phyloP scores from a whole-genome alignment of 30 jellyfish, hydroid and myxozoan species.

The Morbakka virulenta region DNA sequence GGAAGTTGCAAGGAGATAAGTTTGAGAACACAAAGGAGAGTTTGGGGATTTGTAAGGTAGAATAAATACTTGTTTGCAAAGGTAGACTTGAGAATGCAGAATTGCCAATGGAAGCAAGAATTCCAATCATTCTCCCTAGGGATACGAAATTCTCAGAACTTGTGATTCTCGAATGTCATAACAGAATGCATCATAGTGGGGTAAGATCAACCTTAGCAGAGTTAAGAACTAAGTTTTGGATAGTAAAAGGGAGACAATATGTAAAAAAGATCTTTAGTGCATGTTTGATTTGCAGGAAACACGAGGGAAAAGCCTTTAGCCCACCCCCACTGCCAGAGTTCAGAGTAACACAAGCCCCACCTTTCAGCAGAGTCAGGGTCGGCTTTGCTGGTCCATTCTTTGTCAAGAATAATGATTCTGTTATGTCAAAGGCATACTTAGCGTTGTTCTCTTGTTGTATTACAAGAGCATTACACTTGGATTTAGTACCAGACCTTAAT shows the following conservation, averaged over 20 bases:
- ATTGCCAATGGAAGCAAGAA: not conserved
- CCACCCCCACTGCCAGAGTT: slow-evolving; percentile 25
- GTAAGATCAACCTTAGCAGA: slow-evolving; percentile 28
- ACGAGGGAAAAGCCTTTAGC: slow-evolving; percentile 21
- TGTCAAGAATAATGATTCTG: no score
- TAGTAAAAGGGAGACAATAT: slow-evolving; percentile 23
- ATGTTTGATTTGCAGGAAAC: slow-evolving; percentile 27
- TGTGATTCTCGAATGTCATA: slow-evolving; percentile 1
- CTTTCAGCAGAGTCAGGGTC: slow-evolving; percentile 22
- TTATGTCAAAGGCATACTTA: no score
- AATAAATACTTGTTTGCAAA: not conserved
- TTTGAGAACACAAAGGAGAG: not conserved
- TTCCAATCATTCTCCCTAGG: slow-evolving; percentile 11
- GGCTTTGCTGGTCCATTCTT: slow-evolving; percentile 43
- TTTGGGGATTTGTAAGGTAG: slow-evolving; percentile 1
- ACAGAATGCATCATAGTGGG: slow-evolving; percentile 4
- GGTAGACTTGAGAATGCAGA: slow-evolving; percentile 25
- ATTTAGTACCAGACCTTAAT: not conserved
- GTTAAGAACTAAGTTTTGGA: slow-evolving; percentile 22
- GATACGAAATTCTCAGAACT: slow-evolving; percentile 6
- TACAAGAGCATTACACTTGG: slow-evolving; percentile 6
- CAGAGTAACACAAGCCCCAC: slow-evolving; percentile 24
- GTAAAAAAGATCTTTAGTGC: slow-evolving; percentile 15
- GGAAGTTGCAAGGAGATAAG: not conserved
- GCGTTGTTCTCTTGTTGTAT: no score